Conservation (phyloP, 2,888 invertebrate species). For the Bedellia somnulentella region DNA sequence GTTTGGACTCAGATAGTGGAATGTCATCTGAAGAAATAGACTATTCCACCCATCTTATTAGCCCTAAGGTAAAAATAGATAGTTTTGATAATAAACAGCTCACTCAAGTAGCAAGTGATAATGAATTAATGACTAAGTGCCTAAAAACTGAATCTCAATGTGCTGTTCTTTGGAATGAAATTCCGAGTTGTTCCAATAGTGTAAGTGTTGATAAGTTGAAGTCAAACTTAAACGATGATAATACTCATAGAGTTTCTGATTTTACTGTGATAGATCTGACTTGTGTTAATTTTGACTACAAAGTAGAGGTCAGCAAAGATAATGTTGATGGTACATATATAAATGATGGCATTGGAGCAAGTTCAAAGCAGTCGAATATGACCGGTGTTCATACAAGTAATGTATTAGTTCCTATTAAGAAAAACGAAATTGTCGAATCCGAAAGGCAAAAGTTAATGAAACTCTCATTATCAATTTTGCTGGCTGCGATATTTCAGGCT, state of each 20-base stretch:
- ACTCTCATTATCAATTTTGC: slow-evolving; percentile 60
- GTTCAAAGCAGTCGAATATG: too few species aligned
- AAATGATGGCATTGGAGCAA: too few species aligned
- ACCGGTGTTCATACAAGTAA: too few species aligned
- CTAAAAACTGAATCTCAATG: slow-evolving; percentile 37
- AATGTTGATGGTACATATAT: too few species aligned
- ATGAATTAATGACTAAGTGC: slow-evolving; percentile 34
- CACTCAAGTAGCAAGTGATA: slow-evolving; percentile 3
- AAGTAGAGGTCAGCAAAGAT: too few species aligned
- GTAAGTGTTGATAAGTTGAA: slow-evolving; percentile 23
- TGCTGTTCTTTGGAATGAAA: slow-evolving; percentile 43
- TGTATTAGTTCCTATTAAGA: slow-evolving; percentile 45
- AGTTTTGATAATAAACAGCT: too few species aligned
- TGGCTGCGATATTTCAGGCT: slow-evolving; percentile 64
- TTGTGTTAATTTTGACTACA: slow-evolving; percentile 29
- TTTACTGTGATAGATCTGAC: slow-evolving; percentile 50
- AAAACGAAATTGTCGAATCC: slow-evolving; percentile 41
- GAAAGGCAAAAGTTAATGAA: slow-evolving; percentile 60
- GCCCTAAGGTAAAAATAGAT: too few species aligned
- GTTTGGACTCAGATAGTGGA: slow-evolving; percentile 36
- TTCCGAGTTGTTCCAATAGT: slow-evolving; percentile 48
- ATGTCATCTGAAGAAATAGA: slow-evolving; percentile 54
- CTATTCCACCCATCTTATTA: slow-evolving; percentile 27
- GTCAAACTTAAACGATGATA: slow-evolving; percentile 13
- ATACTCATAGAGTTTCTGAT: slow-evolving; percentile 20